Evolutionary conservation across 2,113 vertebrate genomes (phyloP).

Genomic region (Crotophaga sulcirostris): DNA sequence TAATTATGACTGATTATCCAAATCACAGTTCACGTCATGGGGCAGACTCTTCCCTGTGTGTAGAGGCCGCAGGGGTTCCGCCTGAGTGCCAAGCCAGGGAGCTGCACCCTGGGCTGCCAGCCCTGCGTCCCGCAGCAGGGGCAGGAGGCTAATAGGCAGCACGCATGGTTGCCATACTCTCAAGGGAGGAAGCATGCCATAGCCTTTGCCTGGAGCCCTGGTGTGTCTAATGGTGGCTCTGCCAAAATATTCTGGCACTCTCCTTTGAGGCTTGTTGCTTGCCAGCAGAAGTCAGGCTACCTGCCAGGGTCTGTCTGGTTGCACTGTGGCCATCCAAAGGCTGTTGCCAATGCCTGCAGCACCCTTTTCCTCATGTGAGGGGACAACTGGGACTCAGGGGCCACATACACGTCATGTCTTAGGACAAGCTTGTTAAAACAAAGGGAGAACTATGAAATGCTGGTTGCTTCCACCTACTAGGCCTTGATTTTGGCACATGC

Average conservation of each 20-base stretch:
- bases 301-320: background rate
- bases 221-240: background rate
- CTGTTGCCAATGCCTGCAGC: background rate
- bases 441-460: background rate
- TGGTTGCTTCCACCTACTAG: background rate
- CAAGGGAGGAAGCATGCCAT: background rate
- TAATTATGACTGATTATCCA: constrained; percentile 40
- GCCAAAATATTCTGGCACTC: background rate
- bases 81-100: background rate
- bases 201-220: background rate
- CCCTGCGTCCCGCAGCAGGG: accelerated
- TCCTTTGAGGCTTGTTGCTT: background rate
- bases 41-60: background rate
- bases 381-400: background rate
- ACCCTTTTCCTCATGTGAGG: background rate
- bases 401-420: accelerated
- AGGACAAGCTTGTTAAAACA: background rate
- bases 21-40: constrained; percentile 32
- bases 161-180: accelerated
- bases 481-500: background rate
- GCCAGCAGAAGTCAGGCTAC: background rate
- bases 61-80: background rate
- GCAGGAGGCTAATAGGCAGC: background rate
- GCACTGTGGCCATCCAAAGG: background rate
- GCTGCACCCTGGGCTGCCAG: background rate